Conservation (phyloP, 92 coral and sea anemone genomes). For the Epizoanthus rinbou region DNA sequence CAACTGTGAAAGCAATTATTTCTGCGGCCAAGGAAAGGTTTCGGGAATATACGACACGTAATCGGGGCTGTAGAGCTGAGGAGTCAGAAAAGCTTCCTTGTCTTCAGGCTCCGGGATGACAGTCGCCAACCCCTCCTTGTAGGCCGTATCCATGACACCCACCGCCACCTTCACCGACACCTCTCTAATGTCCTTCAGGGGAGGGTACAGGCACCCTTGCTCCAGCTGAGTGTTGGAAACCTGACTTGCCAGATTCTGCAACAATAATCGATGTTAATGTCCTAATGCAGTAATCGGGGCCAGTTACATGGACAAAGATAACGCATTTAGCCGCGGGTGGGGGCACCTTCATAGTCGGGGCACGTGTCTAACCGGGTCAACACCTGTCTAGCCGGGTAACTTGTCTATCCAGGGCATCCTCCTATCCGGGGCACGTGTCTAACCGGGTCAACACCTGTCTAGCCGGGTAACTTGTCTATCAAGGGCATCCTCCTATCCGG, state of each 20-base stretch:
- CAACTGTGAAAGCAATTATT: neutral
- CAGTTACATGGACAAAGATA: too few species aligned
- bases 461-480: too few species aligned
- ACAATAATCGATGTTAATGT: neutral
- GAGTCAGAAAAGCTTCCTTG: conserved; percentile 69
- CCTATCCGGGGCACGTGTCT: too few species aligned
- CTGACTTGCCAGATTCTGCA: conserved; percentile 83
- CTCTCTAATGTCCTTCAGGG: conserved; percentile 85
- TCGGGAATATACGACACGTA: conserved; percentile 90
- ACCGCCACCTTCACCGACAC: conserved; percentile 81
- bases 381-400: too few species aligned
- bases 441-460: too few species aligned
- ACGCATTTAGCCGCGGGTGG: too few species aligned
- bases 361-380: too few species aligned
- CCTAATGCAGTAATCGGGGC: too few species aligned
- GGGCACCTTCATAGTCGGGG: too few species aligned
- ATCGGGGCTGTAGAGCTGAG: conserved; percentile 77
- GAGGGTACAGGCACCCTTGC: conserved; percentile 90
- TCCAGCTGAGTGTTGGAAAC: conserved; percentile 81
- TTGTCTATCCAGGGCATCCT: too few species aligned
- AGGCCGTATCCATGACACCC: conserved; percentile 78
- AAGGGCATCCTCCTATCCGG: too few species aligned
- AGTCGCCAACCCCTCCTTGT: conserved; percentile 74
- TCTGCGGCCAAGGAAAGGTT: conserved; percentile 77
- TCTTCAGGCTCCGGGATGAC: conserved; percentile 89